These are phyloP conservation scores for Papilio polyxenes DNA, from an alignment of 1,140 invertebrate species.

Conservation along the genomic window DNA sequence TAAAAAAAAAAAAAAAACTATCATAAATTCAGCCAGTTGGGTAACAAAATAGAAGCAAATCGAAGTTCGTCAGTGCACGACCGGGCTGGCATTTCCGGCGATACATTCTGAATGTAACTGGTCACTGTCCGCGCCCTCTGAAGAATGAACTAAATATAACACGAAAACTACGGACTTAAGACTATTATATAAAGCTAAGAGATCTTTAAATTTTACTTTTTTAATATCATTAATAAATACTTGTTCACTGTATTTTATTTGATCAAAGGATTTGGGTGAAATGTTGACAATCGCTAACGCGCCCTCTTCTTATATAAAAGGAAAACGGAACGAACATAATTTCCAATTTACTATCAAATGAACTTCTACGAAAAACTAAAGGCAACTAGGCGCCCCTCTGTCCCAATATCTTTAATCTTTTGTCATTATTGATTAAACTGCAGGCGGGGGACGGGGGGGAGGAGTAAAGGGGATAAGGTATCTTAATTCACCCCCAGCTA, in stretches of 20 bases:
- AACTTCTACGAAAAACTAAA: not conserved
- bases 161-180: not conserved
- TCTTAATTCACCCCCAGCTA: slow-evolving; percentile 28
- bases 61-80: not conserved
- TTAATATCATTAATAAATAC: too few species aligned
- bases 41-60: not conserved
- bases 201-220: too few species aligned
- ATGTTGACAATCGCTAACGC: too few species aligned
- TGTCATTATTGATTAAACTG: slow-evolving; percentile 34
- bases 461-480: not conserved
- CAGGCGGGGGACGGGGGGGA: not conserved
- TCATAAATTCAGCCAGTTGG: not conserved
- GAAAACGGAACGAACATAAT: too few species aligned
- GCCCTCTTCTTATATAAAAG: too few species aligned
- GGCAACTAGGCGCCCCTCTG: not conserved
- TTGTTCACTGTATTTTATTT: too few species aligned
- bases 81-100: slow-evolving; percentile 11
- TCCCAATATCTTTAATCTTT: slow-evolving; percentile 20
- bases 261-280: too few species aligned
- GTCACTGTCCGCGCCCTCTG: not conserved
- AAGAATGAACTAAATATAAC: not conserved
- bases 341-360: not conserved
- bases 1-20: slow-evolving; percentile 14
- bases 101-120: not conserved
- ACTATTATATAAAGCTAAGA: too few species aligned